Evolutionary conservation across 2,888 invertebrate species (phyloP).

Genomic region (Carabus problematicus): DNA sequence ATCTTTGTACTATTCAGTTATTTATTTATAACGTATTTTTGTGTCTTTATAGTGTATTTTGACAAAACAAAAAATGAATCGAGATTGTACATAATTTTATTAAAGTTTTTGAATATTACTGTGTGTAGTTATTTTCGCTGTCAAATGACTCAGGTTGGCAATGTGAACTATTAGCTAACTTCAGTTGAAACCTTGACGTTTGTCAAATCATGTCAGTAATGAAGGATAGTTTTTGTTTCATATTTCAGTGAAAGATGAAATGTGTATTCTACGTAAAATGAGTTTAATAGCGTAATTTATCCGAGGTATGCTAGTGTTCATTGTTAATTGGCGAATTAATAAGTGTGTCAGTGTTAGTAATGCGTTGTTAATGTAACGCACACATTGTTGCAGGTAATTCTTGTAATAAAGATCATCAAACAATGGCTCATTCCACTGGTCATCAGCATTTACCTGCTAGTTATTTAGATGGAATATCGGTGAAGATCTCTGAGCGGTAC

Average conservation of each 20-base stretch:
- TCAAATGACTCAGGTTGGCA: neutral
- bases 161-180: constrained; percentile 3
- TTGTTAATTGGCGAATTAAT: too few species aligned
- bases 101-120: constrained; percentile 14
- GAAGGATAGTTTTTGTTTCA: constrained; percentile 21
- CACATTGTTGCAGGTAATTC: neutral
- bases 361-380: too few species aligned
- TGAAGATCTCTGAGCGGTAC: constrained; percentile 87
- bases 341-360: too few species aligned
- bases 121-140: neutral
- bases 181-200: constrained; percentile 22
- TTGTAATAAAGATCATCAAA: constrained; percentile 12
- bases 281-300: constrained; percentile 27
- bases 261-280: constrained; percentile 30
- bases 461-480: constrained; percentile 84
- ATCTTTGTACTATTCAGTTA: neutral
- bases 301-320: constrained; percentile 13
- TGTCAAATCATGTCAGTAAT: constrained; percentile 31
- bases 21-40: constrained; percentile 19
- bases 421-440: constrained; percentile 34
- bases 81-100: constrained; percentile 16
- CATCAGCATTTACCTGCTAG: constrained; percentile 52
- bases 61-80: neutral
- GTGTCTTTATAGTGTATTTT: neutral
- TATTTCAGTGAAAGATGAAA: constrained; percentile 31